phyloP scores from a whole-genome alignment of 2,113 vertebrate genomes.

The Caranx melampygus region DNA sequence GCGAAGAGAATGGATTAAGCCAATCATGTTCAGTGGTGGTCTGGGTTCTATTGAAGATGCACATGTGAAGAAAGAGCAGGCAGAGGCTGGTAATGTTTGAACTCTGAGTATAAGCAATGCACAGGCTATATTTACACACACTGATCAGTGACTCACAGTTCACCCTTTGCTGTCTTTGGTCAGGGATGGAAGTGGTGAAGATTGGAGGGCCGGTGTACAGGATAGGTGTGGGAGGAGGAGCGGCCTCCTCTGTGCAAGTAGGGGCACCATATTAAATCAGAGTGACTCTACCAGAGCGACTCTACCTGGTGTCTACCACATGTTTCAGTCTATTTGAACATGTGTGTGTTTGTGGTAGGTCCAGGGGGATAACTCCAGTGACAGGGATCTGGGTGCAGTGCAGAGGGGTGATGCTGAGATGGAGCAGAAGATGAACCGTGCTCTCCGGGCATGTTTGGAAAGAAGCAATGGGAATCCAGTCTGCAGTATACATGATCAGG shows the following conservation, averaged over 20 bases:
- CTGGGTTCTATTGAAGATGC: conserved; percentile 89
- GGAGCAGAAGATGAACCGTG: conserved; percentile 96
- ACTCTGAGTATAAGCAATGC: conserved; percentile 8
- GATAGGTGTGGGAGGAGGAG: conserved; percentile 93
- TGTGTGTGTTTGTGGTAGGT: conserved; percentile 82
- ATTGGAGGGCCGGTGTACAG: conserved; percentile 93
- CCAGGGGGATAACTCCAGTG: conserved; percentile 90
- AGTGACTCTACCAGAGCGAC: too few relatives aligned
- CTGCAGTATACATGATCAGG: conserved; percentile 94
- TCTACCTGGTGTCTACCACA: not conserved
- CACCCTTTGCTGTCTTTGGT: conserved; percentile 4
- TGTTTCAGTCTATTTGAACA: not conserved
- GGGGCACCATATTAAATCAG: not conserved
- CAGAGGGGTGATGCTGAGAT: conserved; percentile 95
- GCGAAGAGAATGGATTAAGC: conserved; percentile 95
- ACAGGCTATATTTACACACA: conserved; percentile 23
- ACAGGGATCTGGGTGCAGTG: conserved; percentile 90
- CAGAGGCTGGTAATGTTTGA: conserved; percentile 82
- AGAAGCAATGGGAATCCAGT: conserved; percentile 85
- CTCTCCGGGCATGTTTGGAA: conserved; percentile 91
- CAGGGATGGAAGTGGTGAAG: conserved; percentile 94
- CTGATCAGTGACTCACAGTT: conserved; percentile 11
- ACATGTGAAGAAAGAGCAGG: conserved; percentile 86
- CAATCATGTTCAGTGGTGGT: conserved; percentile 96
- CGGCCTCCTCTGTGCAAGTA: conserved; percentile 92